Base-by-base conservation (phyloP, 2,113 vertebrate genomes). In the Nesoenas mayeri region DNA sequence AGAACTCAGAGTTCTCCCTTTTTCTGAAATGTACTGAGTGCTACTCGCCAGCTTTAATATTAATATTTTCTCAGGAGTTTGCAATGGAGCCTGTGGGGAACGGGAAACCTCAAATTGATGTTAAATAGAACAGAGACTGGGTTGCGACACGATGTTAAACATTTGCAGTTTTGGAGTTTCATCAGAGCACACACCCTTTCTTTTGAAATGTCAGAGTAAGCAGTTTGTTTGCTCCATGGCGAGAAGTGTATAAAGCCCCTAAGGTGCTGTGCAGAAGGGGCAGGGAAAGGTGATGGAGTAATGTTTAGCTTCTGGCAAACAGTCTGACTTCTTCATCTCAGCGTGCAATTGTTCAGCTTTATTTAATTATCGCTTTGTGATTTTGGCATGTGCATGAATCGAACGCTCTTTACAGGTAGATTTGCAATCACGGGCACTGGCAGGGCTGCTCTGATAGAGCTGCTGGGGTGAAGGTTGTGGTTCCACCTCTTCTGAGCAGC, bases 111-210 rank as follows among this genome's bases (percentile, higher is more conserved):
- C 56, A 70, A 6, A 31, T 13, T 24, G 21, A 29, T 86, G 36
- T 79, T 88, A 73, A 82, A 56, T 56, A 78, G 56, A 70, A 32
- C 48, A 83, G 88, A 85, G 69, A n/a, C 60, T 3, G 6, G 15
- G 19, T 84, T 94, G 65, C 5, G 12, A 75, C 65, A 86, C 60
- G 57, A n/a, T 60, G 69, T 88, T 86, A 86, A 96, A 92, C 28
- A 44, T 91, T 92, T 93, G 83, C 42, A 60, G 38, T 83, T 62
- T 31, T 29, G 50, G 61, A 89, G n/a, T 92, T 93, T 72, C 57
- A 73, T 93, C 77, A 82, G 40, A 53, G 36, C 19, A 13, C 21
- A 12, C 61, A 34, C 34, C 31, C 38, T 84, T 74, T 72, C 69
- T 92, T 90, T 80, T 32, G 69, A 69, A 50, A 40, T 26, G 34